phyloP scores from a whole-genome alignment of 2,113 vertebrate genomes.

The Numenius arquata region DNA sequence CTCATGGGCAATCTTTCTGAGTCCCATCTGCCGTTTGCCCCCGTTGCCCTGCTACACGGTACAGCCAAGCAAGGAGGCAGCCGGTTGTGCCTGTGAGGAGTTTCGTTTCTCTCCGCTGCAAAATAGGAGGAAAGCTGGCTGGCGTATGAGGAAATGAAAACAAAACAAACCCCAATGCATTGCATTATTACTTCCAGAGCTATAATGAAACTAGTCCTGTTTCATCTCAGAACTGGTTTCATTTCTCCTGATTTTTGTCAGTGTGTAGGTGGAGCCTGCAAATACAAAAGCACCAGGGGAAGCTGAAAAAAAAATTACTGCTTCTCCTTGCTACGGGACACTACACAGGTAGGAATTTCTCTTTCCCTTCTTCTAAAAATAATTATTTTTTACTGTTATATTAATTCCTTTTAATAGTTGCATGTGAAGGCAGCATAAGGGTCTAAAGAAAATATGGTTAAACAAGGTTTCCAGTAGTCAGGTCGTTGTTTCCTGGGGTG shows the following conservation, averaged over 20 bases:
- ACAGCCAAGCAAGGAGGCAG: fast-evolving
- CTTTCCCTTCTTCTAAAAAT: background rate
- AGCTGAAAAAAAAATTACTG: background rate
- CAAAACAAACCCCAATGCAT: fast-evolving
- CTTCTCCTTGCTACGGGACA: background rate
- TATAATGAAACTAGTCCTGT: fast-evolving
- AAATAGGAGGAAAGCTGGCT: background rate
- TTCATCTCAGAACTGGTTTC: background rate
- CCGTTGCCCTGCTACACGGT: fast-evolving
- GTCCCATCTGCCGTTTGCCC: background rate
- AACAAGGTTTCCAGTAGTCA: background rate
- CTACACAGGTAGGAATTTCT: background rate
- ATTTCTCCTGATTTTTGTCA: background rate
- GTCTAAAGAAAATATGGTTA: background rate
- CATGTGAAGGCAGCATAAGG: background rate
- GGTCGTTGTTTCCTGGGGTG: background rate
- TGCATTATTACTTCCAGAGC: background rate
- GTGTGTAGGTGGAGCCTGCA: conserved; percentile 1
- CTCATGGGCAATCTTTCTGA: background rate
- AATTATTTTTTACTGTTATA: background rate
- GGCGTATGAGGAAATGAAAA: background rate
- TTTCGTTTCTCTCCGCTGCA: background rate
- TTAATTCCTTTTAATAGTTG: background rate
- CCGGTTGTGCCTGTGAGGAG: background rate
- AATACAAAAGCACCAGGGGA: background rate